phyloP scores from a whole-genome alignment of 2,797 vertebrate genomes.

The Nannoperca obscura region DNA sequence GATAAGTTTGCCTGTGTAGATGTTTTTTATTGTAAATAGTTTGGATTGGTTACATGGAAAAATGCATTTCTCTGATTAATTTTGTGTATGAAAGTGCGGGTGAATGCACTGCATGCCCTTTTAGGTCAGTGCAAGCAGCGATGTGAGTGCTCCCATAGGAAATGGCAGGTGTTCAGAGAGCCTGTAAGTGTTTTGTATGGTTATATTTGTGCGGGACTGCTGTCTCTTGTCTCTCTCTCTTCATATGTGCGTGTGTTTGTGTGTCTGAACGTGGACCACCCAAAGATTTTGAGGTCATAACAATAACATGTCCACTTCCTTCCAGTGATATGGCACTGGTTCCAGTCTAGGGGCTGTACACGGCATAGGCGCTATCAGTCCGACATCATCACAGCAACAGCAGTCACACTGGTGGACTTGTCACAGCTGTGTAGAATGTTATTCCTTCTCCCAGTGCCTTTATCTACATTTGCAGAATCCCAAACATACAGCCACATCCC shows the following conservation, averaged over 20 bases:
- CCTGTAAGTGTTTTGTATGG: slow-evolving; percentile 31
- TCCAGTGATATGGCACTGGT: slow-evolving; percentile 68
- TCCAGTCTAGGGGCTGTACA: slow-evolving; percentile 56
- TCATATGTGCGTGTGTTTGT: slow-evolving; percentile 28
- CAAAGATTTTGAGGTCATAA: slow-evolving; percentile 77
- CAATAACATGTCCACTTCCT: slow-evolving; percentile 83
- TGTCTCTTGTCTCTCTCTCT: slow-evolving; percentile 29
- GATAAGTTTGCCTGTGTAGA: slow-evolving; percentile 23
- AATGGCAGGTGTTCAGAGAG: slow-evolving; percentile 55
- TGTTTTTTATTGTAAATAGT: slow-evolving; percentile 47
- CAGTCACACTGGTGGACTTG: slow-evolving; percentile 58
- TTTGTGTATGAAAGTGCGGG: slow-evolving; percentile 30
- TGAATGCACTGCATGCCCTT: slow-evolving; percentile 21
- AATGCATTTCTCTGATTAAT: slow-evolving; percentile 41
- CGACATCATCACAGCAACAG: slow-evolving; percentile 67
- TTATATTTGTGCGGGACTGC: slow-evolving; percentile 47
- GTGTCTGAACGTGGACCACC: slow-evolving; percentile 79
- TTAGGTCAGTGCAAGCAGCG: slow-evolving; percentile 8
- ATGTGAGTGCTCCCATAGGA: slow-evolving; percentile 26
- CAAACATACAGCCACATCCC: slow-evolving; percentile 25
- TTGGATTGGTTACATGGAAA: slow-evolving; percentile 34
- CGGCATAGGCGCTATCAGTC: slow-evolving; percentile 65
- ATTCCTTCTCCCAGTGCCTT: slow-evolving; percentile 26
- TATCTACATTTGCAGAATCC: slow-evolving; percentile 44
- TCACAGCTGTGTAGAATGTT: slow-evolving; percentile 58